Percentiles rank a stretch among this genome's conserved stretches.
Conservation (phyloP, 2,888 invertebrate species). For the Abrostola tripartita region DNA sequence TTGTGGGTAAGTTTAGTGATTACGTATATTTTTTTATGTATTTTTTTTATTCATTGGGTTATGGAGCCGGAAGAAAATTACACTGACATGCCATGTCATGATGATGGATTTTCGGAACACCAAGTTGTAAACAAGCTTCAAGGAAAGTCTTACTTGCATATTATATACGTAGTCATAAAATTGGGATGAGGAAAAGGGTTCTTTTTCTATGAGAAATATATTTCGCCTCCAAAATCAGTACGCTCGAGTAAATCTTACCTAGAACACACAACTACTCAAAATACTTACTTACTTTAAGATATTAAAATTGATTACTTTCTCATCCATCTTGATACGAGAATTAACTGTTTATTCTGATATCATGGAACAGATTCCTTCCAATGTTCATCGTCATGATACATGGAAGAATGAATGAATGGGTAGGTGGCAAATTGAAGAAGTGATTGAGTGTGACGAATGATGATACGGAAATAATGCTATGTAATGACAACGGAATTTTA, state of each 20-base stretch:
- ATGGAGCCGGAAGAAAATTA: background rate
- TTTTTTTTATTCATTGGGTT: slow-evolving; percentile 5
- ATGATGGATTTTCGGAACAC: background rate
- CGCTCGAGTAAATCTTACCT: background rate
- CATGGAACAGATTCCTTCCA: background rate
- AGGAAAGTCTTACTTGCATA: slow-evolving; percentile 13
- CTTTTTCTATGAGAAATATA: background rate
- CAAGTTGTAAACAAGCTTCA: background rate
- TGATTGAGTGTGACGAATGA: slow-evolving; percentile 45
- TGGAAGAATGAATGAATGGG: slow-evolving; percentile 34
- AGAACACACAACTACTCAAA: too few relatives aligned
- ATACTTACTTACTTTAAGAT: too few relatives aligned
- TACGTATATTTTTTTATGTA: too few relatives aligned
- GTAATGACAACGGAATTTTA: slow-evolving; percentile 45
- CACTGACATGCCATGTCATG: too few relatives aligned
- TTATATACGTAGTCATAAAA: background rate
- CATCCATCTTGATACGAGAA: background rate
- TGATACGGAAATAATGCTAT: slow-evolving; percentile 30
- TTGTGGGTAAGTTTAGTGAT: slow-evolving; percentile 66
- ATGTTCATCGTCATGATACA: slow-evolving; percentile 14
- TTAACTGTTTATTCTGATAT: background rate
- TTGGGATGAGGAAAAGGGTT: slow-evolving; percentile 1
- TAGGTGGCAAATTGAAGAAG: slow-evolving; percentile 49
- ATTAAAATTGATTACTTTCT: background rate
- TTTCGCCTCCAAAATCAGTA: background rate